These are phyloP conservation scores for Meghimatium bilineatum DNA, from an alignment of 2,888 invertebrate genomes.

Conservation along the genomic window DNA sequence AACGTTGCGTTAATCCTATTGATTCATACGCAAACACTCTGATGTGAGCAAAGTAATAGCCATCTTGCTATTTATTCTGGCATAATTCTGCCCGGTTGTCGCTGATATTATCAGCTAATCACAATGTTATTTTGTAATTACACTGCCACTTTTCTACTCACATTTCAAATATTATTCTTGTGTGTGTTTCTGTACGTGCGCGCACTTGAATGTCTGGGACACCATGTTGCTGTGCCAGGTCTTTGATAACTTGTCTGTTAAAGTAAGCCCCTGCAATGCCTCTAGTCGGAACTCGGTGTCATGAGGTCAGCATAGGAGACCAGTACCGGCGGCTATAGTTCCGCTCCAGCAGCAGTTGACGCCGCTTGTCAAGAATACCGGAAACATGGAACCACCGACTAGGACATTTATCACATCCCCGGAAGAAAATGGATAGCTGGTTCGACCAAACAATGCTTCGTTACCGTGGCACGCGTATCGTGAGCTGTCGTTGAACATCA, in stretches of 20 bases:
- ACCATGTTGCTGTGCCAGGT: neutral
- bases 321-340: neutral
- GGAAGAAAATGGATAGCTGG: neutral
- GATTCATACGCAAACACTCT: too few relatives aligned
- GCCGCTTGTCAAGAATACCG: neutral
- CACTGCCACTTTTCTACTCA: too few relatives aligned
- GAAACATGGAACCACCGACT: neutral
- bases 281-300: neutral
- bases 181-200: too few relatives aligned
- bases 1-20: too few relatives aligned
- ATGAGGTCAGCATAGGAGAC: neutral
- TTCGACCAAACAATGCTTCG: neutral
- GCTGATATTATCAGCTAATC: too few relatives aligned
- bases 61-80: too few relatives aligned
- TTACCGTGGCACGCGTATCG: neutral
- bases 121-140: too few relatives aligned
- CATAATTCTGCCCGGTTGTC: too few relatives aligned
- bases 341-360: neutral
- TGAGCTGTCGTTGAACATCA: neutral
- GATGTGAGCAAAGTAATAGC: too few relatives aligned
- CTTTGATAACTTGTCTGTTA: neutral
- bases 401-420: neutral
- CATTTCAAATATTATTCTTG: too few relatives aligned
- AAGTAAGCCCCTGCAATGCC: neutral
- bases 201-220: neutral